Percentiles rank a stretch among this genome's conserved stretches.
Conservation (phyloP, 2,113 vertebrate species). For the Drymodes brunneopygia region DNA sequence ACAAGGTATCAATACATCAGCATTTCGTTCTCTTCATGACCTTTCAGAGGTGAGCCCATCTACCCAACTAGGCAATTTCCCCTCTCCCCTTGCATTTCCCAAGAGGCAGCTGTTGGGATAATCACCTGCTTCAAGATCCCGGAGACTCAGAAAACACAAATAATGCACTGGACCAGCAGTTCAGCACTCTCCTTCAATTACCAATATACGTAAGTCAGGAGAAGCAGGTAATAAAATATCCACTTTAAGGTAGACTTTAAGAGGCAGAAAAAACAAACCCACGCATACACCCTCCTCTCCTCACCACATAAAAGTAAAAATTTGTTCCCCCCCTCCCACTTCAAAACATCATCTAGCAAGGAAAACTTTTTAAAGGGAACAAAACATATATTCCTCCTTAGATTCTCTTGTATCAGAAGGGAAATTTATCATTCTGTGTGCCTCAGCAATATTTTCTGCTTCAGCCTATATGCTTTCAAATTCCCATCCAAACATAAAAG, state of each 20-base stretch:
- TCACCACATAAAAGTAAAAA: conserved; percentile 16
- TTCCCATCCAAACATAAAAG: conserved; percentile 60
- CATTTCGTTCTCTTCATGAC: conserved; percentile 5
- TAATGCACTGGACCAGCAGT: conserved; percentile 50
- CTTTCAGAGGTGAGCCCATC: conserved; percentile 40
- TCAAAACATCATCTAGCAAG: conserved; percentile 24
- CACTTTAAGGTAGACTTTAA: conserved; percentile 48
- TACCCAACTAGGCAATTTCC: conserved; percentile 35
- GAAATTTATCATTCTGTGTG: conserved; percentile 37
- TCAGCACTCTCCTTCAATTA: conserved; percentile 63
- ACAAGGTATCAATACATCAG: conserved; percentile 35
- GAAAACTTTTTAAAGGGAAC: conserved; percentile 39
- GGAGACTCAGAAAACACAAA: conserved; percentile 38
- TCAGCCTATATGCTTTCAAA: conserved; percentile 56
- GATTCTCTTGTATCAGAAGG: conserved; percentile 35
- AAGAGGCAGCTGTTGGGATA: conserved; percentile 25
- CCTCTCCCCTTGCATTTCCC: conserved; percentile 26
- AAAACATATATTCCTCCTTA: conserved; percentile 33
- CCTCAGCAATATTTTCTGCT: conserved; percentile 53
- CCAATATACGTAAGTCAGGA: conserved; percentile 35
- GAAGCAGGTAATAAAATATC: conserved; percentile 54
- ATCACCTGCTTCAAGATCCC: conserved; percentile 48
- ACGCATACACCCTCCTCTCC: background rate
- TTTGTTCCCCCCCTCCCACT: background rate
- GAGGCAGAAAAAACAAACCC: conserved; percentile 22